Evolutionary conservation across 2,797 vertebrate species (phyloP).

Genomic region (Scleropages formosus): DNA sequence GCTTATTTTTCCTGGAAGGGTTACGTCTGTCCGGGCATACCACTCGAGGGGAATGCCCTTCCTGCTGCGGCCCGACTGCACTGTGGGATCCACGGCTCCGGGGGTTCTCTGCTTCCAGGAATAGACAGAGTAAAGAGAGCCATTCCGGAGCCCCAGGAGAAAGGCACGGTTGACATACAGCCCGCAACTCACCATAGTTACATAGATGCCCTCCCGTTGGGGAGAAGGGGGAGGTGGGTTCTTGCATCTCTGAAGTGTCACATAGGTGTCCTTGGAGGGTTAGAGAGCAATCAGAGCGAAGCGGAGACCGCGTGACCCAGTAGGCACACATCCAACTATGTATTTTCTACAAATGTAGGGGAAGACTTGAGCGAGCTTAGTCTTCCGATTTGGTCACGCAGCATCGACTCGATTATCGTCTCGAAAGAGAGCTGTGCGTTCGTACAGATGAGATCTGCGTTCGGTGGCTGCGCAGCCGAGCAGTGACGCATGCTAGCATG

Average conservation of each 20-base stretch:
- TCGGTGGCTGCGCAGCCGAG: no score
- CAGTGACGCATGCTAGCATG: no score
- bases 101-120: not conserved
- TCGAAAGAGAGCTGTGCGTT: no score
- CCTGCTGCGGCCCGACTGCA: not conserved
- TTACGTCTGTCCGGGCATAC: not conserved
- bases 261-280: constrained; percentile 11
- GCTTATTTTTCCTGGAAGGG: not conserved
- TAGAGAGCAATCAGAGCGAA: not conserved
- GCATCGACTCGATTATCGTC: no score
- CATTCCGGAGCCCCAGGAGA: not conserved
- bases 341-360: no score
- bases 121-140: not conserved
- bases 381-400: no score
- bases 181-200: constrained; percentile 26
- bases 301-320: no score
- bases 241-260: constrained; percentile 18
- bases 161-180: not conserved
- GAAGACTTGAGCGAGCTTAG: no score
- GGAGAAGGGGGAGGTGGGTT: not conserved
- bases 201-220: constrained; percentile 31
- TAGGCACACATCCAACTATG: no score
- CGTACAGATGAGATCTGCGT: no score
- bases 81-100: not conserved
- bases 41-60: not conserved